Percentiles rank a stretch among this genome's conserved stretches.
phyloP scores from a whole-genome alignment of 2,113 vertebrate genomes.

The Gallinago undulata region DNA sequence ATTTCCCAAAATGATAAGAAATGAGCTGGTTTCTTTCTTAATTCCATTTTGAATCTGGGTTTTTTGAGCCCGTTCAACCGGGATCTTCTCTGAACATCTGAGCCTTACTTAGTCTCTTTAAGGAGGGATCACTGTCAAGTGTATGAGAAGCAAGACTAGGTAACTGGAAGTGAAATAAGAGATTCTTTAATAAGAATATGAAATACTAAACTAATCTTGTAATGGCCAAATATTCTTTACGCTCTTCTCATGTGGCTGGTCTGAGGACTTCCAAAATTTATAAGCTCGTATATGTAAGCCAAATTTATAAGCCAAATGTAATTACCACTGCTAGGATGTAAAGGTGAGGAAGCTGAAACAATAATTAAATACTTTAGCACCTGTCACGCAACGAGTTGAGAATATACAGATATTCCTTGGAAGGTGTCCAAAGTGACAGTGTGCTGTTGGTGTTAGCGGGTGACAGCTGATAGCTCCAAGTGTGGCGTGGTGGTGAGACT shows the following conservation, averaged over 20 bases:
- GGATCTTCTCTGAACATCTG: fast-evolving
- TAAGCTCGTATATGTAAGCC: background rate
- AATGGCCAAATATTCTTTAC: background rate
- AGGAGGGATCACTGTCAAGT: background rate
- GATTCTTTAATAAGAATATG: background rate
- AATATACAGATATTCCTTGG: background rate
- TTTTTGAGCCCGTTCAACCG: background rate
- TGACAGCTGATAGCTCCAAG: too few species aligned
- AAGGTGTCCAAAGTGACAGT: background rate
- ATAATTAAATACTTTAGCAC: background rate
- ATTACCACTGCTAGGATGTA: background rate
- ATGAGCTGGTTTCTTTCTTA: background rate
- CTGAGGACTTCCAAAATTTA: background rate
- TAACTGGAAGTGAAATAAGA: background rate
- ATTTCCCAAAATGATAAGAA: background rate
- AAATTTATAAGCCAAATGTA: background rate
- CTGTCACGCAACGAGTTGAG: background rate
- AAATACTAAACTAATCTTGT: background rate
- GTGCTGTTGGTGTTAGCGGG: background rate
- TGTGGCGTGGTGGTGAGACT: too few species aligned
- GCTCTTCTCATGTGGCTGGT: background rate
- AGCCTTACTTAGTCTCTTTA: background rate
- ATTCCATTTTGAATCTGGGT: background rate
- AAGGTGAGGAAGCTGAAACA: background rate
- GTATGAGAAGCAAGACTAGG: background rate